Evolutionary conservation across 2,888 invertebrate genomes (phyloP).

Genomic region (Cheilosia vulpina): DNA sequence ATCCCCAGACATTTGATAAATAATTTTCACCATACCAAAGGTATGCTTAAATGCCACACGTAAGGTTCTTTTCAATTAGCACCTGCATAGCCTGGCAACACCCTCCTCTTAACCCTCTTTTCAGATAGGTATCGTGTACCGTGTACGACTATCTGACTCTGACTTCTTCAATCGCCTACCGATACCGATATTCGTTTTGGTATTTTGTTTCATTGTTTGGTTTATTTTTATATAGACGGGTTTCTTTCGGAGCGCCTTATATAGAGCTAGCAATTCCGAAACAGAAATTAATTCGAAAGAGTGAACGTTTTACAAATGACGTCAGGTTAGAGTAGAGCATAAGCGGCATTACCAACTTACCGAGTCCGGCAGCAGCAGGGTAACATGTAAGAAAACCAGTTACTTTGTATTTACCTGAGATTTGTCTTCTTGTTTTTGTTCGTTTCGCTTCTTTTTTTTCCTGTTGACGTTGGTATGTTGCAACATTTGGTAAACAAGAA

Average conservation of each 20-base stretch:
- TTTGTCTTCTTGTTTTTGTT: conserved; percentile 26
- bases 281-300: conserved; percentile 70
- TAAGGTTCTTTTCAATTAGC: conserved; percentile 29
- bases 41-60: not conserved
- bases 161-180: conserved; percentile 16
- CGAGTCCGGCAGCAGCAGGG: conserved; percentile 13
- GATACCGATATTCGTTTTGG: conserved; percentile 36
- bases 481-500: conserved; percentile 68
- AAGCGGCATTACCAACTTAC: conserved; percentile 34
- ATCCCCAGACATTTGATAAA: no score
- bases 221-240: conserved; percentile 53
- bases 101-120: conserved; percentile 4
- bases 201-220: conserved; percentile 47
- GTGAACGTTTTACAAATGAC: conserved; percentile 71
- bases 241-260: conserved; percentile 50
- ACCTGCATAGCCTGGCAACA: conserved; percentile 31
- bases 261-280: conserved; percentile 55
- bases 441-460: conserved; percentile 2
- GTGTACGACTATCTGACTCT: conserved; percentile 6
- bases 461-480: conserved; percentile 37
- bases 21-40: not conserved
- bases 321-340: conserved; percentile 55
- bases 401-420: conserved; percentile 46
- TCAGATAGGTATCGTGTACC: conserved; percentile 15
- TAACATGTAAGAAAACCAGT: conserved; percentile 64